These are phyloP conservation scores for Synanthedon formicaeformis DNA, from an alignment of 2,888 invertebrate genomes.

Conservation along the genomic window DNA sequence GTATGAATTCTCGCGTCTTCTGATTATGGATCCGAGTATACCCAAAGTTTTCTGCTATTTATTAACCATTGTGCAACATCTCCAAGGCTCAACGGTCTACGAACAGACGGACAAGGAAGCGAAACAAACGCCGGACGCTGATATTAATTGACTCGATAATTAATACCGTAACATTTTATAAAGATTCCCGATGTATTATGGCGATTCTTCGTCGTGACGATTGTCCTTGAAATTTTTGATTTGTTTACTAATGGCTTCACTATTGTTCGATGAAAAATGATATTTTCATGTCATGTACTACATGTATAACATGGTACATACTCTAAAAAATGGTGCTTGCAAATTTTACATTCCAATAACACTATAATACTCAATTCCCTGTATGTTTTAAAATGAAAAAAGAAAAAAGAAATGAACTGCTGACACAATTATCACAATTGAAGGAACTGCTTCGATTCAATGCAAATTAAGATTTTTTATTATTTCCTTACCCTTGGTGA, in stretches of 20 bases:
- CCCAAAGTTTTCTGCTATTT: slow-evolving; percentile 43
- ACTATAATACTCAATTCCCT: too few relatives aligned
- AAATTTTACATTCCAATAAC: too few relatives aligned
- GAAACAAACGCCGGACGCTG: slow-evolving; percentile 61
- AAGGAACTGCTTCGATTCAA: too few relatives aligned
- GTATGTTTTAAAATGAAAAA: too few relatives aligned
- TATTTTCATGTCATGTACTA: slow-evolving; percentile 4
- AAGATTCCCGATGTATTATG: slow-evolving; percentile 9
- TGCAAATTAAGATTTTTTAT: too few relatives aligned
- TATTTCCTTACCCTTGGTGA: too few relatives aligned
- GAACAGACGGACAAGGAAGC: slow-evolving; percentile 41
- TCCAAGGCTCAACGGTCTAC: slow-evolving; percentile 29
- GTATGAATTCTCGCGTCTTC: slow-evolving; percentile 5
- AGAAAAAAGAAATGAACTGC: too few relatives aligned
- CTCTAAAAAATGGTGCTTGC: too few relatives aligned
- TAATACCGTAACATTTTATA: slow-evolving; percentile 15
- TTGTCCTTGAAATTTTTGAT: slow-evolving; percentile 1
- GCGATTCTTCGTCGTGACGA: slow-evolving; percentile 1
- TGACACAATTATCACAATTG: too few relatives aligned
- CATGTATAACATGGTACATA: background rate
- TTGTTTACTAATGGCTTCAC: slow-evolving; percentile 4
- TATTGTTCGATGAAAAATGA: slow-evolving; percentile 8
- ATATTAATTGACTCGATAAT: slow-evolving; percentile 58
- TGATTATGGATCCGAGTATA: slow-evolving; percentile 21
- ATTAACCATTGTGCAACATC: slow-evolving; percentile 55